A percentile compares a stretch with the other conserved stretches of the same genome.
phyloP scores from a whole-genome alignment of 2,797 vertebrate genomes.

The Megaceryle alcyon region DNA sequence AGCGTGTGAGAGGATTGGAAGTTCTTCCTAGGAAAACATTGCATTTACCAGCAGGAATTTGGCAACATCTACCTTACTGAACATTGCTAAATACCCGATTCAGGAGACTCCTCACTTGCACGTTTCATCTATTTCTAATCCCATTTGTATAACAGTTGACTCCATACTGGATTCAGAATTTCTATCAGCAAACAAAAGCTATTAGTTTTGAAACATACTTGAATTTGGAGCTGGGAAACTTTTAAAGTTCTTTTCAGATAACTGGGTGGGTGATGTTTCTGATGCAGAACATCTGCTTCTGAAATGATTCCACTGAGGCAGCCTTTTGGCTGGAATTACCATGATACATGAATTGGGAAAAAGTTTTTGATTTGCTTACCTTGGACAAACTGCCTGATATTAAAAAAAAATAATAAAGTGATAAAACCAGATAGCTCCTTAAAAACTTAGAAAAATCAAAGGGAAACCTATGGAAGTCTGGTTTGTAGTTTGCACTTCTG shows the following conservation, averaged over 20 bases:
- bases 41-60: not conserved
- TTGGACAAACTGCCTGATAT: not conserved
- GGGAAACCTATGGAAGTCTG: not conserved
- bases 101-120: not conserved
- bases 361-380: not conserved
- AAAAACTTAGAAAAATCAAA: not conserved
- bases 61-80: not conserved
- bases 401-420: not conserved
- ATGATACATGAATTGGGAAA: not conserved
- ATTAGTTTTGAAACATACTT: not conserved
- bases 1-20: not conserved
- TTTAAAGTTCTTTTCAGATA: not conserved
- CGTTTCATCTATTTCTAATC: not conserved
- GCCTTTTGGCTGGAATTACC: not conserved
- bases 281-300: not conserved
- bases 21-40: not conserved
- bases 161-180: not conserved
- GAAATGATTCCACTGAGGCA: not conserved
- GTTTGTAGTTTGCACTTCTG: not conserved
- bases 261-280: not conserved
- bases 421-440: not conserved
- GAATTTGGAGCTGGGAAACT: not conserved
- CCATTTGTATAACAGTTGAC: not conserved
- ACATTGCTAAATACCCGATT: not conserved
- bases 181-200: not conserved